Percentiles rank a stretch among this genome's conserved stretches.
Conservation (phyloP, 1,140 invertebrate genomes). For the Monomorium pharaonis region DNA sequence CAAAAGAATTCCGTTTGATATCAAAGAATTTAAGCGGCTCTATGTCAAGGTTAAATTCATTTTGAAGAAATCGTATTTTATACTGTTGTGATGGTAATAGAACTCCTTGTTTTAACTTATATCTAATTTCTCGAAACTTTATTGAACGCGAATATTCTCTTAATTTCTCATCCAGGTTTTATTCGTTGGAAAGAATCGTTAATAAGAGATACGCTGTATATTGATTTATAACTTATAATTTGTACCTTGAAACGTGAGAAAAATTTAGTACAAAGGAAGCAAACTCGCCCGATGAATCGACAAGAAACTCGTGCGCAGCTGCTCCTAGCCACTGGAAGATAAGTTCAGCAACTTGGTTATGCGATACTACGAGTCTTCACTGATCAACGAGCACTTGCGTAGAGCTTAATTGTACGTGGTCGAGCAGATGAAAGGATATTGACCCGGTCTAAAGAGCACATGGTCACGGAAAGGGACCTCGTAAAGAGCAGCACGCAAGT, state of each 20-base stretch:
- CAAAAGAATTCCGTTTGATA: slow-evolving; percentile 14
- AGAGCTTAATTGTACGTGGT: slow-evolving; percentile 62
- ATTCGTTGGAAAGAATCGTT: not conserved
- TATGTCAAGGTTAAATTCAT: not conserved
- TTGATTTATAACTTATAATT: not conserved
- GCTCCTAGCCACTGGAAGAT: slow-evolving; percentile 2
- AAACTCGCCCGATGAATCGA: not conserved
- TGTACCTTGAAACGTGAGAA: not conserved
- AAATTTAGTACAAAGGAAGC: not conserved
- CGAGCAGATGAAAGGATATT: slow-evolving; percentile 72
- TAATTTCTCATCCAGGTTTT: not conserved
- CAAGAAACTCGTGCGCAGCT: not conserved
- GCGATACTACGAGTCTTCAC: slow-evolving; percentile 37
- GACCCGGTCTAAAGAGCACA: slow-evolving; percentile 72
- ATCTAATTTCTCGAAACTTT: not conserved
- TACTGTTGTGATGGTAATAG: not conserved
- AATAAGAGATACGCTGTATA: not conserved
- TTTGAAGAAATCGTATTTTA: not conserved
- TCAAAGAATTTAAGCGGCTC: not conserved
- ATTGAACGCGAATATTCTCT: not conserved
- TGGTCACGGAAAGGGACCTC: slow-evolving; percentile 73
- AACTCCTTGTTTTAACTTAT: not conserved
- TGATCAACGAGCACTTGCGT: slow-evolving; percentile 65
- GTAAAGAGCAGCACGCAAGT: slow-evolving; percentile 69
- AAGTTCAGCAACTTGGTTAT: slow-evolving; percentile 47